Evolutionary conservation across 2,113 vertebrate genomes (phyloP).

Genomic region (Otolemur garnettii): DNA sequence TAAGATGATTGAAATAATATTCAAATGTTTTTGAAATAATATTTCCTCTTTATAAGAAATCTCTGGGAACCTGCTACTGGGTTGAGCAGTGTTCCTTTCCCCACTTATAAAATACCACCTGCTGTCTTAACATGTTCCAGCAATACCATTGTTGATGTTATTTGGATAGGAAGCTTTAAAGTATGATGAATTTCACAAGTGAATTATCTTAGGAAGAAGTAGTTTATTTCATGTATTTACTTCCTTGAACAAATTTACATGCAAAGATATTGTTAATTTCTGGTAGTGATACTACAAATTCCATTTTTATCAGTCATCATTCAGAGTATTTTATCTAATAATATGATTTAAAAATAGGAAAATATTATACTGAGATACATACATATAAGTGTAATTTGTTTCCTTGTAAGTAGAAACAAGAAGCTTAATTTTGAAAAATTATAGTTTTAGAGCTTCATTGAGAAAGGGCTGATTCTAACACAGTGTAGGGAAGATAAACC

Average conservation of each 20-base stretch:
- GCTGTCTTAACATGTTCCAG: background rate
- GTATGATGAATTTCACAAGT: background rate
- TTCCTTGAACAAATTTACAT: slow-evolving; percentile 37
- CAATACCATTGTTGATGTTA: background rate
- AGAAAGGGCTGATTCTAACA: slow-evolving; percentile 35
- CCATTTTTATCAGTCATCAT: slow-evolving; percentile 11
- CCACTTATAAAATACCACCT: background rate
- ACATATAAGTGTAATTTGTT: slow-evolving; percentile 15
- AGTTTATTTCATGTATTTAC: slow-evolving; percentile 1
- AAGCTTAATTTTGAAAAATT: slow-evolving; percentile 48
- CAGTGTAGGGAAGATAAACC: background rate
- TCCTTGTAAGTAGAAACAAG: slow-evolving; percentile 30
- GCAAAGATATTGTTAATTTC: slow-evolving; percentile 14
- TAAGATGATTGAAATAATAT: slow-evolving; percentile 9
- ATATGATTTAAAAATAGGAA: background rate
- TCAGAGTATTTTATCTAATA: background rate
- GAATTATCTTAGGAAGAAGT: background rate
- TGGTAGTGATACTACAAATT: background rate
- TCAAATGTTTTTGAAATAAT: background rate
- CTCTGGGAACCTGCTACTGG: background rate
- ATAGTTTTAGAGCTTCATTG: background rate
- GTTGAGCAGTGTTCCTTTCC: background rate
- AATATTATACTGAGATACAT: background rate
- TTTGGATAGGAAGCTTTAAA: background rate
- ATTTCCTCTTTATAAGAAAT: background rate